A percentile compares a stretch with the other conserved stretches of the same genome.
Evolutionary conservation across 2,797 vertebrate species (phyloP).

Genomic region (Helostoma temminkii): DNA sequence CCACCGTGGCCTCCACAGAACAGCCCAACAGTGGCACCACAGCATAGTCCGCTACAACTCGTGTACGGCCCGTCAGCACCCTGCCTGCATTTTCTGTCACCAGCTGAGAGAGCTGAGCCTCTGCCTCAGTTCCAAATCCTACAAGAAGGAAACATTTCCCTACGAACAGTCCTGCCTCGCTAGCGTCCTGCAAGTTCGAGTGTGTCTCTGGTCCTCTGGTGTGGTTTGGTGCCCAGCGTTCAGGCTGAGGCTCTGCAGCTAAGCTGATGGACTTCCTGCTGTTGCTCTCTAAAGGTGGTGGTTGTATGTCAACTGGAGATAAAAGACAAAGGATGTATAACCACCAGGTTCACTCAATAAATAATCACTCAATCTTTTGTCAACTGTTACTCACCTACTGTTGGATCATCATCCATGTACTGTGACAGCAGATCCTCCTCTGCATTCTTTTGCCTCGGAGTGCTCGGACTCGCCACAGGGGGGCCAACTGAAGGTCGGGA

Average conservation of each 20-base stretch:
- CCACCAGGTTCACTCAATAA: not conserved
- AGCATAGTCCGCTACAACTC: conserved; percentile 91
- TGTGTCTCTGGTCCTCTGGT: conserved; percentile 58
- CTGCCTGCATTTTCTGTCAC: conserved; percentile 91
- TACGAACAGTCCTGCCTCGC: conserved; percentile 87
- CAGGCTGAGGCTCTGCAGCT: conserved; percentile 56
- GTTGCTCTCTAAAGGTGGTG: conserved; percentile 46
- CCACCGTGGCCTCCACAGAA: conserved; percentile 90
- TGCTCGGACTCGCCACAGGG: conserved; percentile 49
- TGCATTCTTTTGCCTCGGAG: conserved; percentile 71
- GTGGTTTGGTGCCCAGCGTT: conserved; percentile 58
- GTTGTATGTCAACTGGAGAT: conserved; percentile 81
- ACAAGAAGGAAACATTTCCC: conserved; percentile 89
- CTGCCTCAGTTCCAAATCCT: conserved; percentile 89
- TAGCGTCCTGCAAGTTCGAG: conserved; percentile 78
- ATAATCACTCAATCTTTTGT: not conserved
- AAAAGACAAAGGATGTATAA: not conserved
- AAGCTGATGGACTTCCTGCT: conserved; percentile 54
- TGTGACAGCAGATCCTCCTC: conserved; percentile 94
- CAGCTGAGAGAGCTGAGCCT: conserved; percentile 85
- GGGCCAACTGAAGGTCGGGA: conserved; percentile 48
- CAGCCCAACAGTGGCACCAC: conserved; percentile 94
- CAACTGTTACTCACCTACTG: conserved; percentile 81
- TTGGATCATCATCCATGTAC: conserved; percentile 87
- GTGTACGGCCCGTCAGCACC: conserved; percentile 82